phyloP scores from a whole-genome alignment of 2,113 vertebrate genomes.

The Chaetops frenatus region DNA sequence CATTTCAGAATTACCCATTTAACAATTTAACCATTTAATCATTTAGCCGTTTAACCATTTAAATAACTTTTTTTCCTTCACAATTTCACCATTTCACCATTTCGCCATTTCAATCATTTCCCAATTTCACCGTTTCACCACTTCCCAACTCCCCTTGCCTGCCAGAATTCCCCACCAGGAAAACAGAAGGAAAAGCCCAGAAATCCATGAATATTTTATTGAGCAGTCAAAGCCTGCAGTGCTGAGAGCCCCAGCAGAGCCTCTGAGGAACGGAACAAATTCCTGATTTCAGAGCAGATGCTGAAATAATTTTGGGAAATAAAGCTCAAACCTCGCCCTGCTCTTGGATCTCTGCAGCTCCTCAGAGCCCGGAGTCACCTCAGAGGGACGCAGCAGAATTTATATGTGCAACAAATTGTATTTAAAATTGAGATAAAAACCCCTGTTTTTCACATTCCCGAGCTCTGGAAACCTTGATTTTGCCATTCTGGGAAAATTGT shows the following conservation, averaged over 20 bases:
- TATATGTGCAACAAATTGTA: fast-evolving
- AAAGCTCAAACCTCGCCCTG: background rate
- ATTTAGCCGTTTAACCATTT: background rate
- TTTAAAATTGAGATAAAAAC: background rate
- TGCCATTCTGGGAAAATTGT: background rate
- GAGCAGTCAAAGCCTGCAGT: background rate
- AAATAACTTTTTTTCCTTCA: too few relatives aligned
- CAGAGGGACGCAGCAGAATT: background rate
- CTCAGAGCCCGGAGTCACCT: background rate
- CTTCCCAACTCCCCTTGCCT: background rate
- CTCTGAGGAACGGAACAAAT: slow-evolving; percentile 24
- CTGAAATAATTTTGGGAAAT: slow-evolving; percentile 20
- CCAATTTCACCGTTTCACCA: too few relatives aligned
- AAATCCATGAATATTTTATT: slow-evolving; percentile 28
- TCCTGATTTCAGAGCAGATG: slow-evolving; percentile 19
- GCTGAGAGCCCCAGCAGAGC: background rate
- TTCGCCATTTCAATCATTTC: too few relatives aligned
- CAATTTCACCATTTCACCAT: background rate
- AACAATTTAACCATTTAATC: background rate
- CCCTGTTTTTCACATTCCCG: background rate
- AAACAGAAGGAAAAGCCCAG: slow-evolving; percentile 2
- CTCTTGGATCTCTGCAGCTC: background rate
- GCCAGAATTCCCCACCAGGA: background rate
- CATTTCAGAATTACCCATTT: too few relatives aligned
- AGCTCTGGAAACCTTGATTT: background rate